A percentile compares a stretch with the other conserved stretches of the same genome.
phyloP scores from a whole-genome alignment of 2,113 vertebrate species.

The Engraulis encrasicolus region DNA sequence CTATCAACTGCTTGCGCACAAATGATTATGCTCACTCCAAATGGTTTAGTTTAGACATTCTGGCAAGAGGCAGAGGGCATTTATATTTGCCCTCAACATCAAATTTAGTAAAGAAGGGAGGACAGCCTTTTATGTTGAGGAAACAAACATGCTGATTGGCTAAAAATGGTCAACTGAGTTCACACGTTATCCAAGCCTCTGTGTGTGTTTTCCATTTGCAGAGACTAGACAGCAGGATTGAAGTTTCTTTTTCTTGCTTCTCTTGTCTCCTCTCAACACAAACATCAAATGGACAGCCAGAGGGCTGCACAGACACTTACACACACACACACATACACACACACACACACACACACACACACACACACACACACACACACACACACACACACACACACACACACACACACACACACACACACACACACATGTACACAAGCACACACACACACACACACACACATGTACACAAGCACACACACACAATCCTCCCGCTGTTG shows the following conservation, averaged over 20 bases:
- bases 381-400: neutral
- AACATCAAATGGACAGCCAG: neutral
- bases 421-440: too few relatives aligned
- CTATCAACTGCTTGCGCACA: too few relatives aligned
- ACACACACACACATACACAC: neutral
- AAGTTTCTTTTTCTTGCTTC: too few relatives aligned
- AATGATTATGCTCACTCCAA: too few relatives aligned
- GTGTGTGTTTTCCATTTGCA: neutral
- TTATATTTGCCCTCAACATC: neutral
- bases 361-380: constrained; percentile 1
- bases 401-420: neutral
- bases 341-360: neutral
- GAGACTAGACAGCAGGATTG: neutral
- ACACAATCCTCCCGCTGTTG: neutral
- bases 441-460: neutral
- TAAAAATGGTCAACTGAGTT: neutral
- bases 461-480: neutral
- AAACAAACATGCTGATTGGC: neutral
- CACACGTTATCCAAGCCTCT: neutral
- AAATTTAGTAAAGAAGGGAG: neutral
- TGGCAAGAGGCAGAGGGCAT: neutral
- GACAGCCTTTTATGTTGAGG: neutral
- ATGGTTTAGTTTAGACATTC: neutral
- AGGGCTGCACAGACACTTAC: neutral
- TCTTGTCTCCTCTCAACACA: too few relatives aligned